Percentiles rank a stretch among this genome's conserved stretches.
phyloP scores from a whole-genome alignment of 2,113 vertebrate genomes.

The Thryonomys swinderianus region DNA sequence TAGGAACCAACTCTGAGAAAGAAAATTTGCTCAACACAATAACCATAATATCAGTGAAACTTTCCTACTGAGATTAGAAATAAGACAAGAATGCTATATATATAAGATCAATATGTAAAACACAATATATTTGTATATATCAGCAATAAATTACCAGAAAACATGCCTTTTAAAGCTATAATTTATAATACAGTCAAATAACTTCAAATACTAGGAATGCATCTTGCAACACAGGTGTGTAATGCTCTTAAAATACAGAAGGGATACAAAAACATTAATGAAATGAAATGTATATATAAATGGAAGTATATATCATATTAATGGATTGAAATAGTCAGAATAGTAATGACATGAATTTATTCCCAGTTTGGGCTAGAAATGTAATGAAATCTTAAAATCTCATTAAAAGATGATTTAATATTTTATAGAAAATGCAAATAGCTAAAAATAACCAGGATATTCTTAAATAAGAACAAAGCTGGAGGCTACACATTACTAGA shows the following conservation, averaged over 20 bases:
- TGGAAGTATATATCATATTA: neutral
- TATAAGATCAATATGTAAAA: slow-evolving; percentile 39
- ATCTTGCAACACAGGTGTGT: neutral
- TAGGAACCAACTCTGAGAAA: slow-evolving; percentile 1
- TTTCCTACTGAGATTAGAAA: neutral
- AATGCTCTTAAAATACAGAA: neutral
- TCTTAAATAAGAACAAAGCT: slow-evolving; percentile 47
- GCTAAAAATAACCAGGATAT: slow-evolving; percentile 32
- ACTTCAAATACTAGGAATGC: slow-evolving; percentile 24
- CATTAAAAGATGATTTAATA: slow-evolving; percentile 49
- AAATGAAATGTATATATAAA: slow-evolving; percentile 40
- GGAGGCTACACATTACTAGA: neutral
- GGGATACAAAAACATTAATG: neutral
- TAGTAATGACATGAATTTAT: slow-evolving; percentile 16
- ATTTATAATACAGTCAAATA: neutral
- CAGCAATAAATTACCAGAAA: slow-evolving; percentile 11
- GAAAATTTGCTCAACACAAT: neutral
- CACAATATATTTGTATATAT: neutral
- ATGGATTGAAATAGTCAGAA: neutral
- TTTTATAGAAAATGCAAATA: neutral
- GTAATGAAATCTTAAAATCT: slow-evolving; percentile 3
- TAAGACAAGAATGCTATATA: neutral
- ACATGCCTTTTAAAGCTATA: neutral
- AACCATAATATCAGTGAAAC: neutral
- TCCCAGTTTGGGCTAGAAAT: neutral